Evolutionary conservation across 2,888 invertebrate genomes (phyloP).

Genomic region (Myopa tessellatipennis): DNA sequence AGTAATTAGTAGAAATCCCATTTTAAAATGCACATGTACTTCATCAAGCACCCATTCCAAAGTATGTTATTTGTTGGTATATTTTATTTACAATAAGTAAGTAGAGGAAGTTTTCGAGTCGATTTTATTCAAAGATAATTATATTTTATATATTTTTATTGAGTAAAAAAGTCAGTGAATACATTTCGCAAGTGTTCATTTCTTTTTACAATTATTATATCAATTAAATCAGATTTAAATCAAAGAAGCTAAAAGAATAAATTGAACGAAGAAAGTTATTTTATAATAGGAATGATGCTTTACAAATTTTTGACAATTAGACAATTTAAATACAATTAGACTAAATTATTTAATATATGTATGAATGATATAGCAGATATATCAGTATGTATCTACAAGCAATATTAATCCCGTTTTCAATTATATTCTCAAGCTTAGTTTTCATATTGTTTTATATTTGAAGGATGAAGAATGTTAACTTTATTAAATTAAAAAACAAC

Average conservation of each 20-base stretch:
- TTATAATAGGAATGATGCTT: conserved; percentile 34
- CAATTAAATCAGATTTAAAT: conserved; percentile 45
- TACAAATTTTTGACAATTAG: conserved; percentile 11
- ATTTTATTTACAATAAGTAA: no score
- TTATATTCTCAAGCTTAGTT: conserved; percentile 34
- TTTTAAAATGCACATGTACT: no score
- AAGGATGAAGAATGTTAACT: conserved; percentile 36
- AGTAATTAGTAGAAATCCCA: no score
- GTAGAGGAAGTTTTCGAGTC: no score
- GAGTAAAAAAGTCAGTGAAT: conserved; percentile 48
- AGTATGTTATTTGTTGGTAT: no score
- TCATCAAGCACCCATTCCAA: no score
- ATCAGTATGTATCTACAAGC: not conserved
- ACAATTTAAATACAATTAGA: conserved; percentile 14
- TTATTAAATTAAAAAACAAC: conserved; percentile 40
- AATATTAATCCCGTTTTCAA: not conserved
- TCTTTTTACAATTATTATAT: conserved; percentile 42
- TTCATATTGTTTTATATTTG: conserved; percentile 29
- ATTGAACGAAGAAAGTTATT: conserved; percentile 16
- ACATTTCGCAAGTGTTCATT: conserved; percentile 40
- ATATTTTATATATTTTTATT: conserved; percentile 41
- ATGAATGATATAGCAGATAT: not conserved
- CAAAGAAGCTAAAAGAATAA: conserved; percentile 25
- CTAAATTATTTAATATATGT: conserved; percentile 1
- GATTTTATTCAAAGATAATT: not conserved